These are phyloP conservation scores for Spheniscus humboldti DNA, from an alignment of 2,797 vertebrate genomes.

Conservation along the genomic window DNA sequence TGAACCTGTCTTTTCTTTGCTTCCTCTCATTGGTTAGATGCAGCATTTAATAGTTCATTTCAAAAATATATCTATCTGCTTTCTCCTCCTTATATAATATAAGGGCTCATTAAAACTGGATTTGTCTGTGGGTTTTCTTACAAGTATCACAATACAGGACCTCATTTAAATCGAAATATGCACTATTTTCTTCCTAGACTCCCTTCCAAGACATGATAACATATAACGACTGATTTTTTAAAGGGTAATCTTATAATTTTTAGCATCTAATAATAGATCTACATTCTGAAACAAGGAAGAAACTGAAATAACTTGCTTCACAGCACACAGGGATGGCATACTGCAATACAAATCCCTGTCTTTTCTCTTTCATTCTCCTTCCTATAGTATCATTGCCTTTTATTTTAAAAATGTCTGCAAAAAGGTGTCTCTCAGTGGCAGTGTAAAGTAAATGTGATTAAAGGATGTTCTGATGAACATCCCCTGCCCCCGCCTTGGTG, in stretches of 20 bases:
- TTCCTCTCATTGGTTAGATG: neutral
- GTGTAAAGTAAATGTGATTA: neutral
- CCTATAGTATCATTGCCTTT: neutral
- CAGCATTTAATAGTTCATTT: neutral
- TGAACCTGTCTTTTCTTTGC: neutral
- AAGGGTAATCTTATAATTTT: conserved; percentile 18
- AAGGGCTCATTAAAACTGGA: conserved; percentile 46
- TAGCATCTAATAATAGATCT: conserved; percentile 29
- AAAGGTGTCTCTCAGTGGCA: neutral
- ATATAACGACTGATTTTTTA: conserved; percentile 17
- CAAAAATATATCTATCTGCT: neutral
- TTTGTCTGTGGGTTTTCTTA: conserved; percentile 8
- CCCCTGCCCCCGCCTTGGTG: accelerated
- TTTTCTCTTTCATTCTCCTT: neutral
- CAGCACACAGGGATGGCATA: neutral
- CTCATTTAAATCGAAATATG: conserved; percentile 35
- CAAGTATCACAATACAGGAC: neutral
- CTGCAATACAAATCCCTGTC: neutral
- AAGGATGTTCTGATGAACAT: neutral
- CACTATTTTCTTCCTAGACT: neutral
- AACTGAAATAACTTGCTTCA: conserved; percentile 21
- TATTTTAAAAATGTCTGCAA: neutral
- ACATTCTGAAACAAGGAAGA: conserved; percentile 36
- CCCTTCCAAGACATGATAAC: neutral
- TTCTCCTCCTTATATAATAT: neutral